Evolutionary conservation across 2,888 invertebrate genomes (phyloP), one percentile per base, ranked within the genome.

Genomic region (Caenorhabditis virilis): DNA sequence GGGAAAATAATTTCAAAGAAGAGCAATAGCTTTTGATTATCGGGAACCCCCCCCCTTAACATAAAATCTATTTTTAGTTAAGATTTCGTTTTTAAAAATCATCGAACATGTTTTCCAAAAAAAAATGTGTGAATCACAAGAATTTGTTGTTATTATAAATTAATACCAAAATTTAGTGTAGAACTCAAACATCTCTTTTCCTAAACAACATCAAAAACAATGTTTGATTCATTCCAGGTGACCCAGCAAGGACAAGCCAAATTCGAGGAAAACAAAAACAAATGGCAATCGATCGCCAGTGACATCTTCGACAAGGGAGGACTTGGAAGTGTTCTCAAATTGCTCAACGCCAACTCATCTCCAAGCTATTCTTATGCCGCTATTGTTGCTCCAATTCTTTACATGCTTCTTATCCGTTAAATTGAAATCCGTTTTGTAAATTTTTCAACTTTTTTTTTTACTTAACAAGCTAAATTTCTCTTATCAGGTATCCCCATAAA

Each of bases 241-340:
- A 53, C 49, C n/a, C 30, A 60, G 33, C 69, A 69, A 9, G 76
- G 75, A 26, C 53, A 63, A 27, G 61, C 43, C 2, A 60, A 66
- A 25, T 77, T 77, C 70, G 58, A 64, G 13, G 66, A 76, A 61
- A 77, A 76, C 68, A 74, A 74, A 60, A 42, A 35, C 48, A 71
- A 64, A 54, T 77, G 77, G 77, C 50, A 69, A 45, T 22, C 53
- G 27, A 65, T 74, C 68, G 71, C 74, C 43, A 62, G 58, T 25
- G 60, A 65, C 30, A 72, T 77, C 39, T 77, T 77, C 65, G 70
- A 76, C 30, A 69, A 71, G 48, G 59, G 57, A 27, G 72, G 68
- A 0, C 58, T 74, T 23, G 36, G 48, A n/a, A 50, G 50, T 20
- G 48, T 72, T 7, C 25, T 65, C 48, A 59, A 65, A 15, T 55